A percentile compares a stretch with the other conserved stretches of the same genome.
Evolutionary conservation across 2,888 invertebrate genomes (phyloP).

Genomic region (Homarus gammarus): DNA sequence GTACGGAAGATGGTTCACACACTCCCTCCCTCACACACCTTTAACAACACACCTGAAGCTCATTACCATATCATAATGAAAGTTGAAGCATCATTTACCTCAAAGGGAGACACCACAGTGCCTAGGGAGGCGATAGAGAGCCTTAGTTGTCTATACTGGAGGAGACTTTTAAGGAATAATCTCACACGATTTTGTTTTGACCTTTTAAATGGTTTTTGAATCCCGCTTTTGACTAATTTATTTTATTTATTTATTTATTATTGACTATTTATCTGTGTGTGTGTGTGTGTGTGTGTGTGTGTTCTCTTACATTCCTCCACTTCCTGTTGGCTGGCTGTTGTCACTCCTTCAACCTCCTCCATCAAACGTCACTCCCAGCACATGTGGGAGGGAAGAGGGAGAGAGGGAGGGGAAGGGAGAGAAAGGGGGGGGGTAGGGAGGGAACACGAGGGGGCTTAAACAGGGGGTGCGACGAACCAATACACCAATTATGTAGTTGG

Average conservation of each 20-base stretch:
- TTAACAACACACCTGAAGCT: constrained; percentile 25
- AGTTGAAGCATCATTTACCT: constrained; percentile 7
- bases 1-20: background rate
- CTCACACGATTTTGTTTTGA: too few relatives aligned
- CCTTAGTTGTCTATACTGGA: too few relatives aligned
- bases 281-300: constrained; percentile 18
- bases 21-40: constrained; percentile 11
- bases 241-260: constrained; percentile 11
- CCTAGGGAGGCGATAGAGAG: too few relatives aligned
- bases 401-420: background rate
- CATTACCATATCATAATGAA: constrained; percentile 47
- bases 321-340: background rate
- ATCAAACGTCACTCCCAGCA: background rate
- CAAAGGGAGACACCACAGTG: background rate
- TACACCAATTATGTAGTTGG: constrained; percentile 63
- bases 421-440: background rate
- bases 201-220: too few relatives aligned
- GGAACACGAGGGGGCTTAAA: background rate
- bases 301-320: background rate
- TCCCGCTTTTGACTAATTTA: too few relatives aligned
- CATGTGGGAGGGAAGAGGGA: background rate
- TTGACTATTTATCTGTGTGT: background rate
- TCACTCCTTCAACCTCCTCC: background rate
- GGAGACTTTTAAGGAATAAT: too few relatives aligned
- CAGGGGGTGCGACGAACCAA: constrained; percentile 46